phyloP scores from a whole-genome alignment of 2,888 invertebrate genomes.

The Sinelater perroti region DNA sequence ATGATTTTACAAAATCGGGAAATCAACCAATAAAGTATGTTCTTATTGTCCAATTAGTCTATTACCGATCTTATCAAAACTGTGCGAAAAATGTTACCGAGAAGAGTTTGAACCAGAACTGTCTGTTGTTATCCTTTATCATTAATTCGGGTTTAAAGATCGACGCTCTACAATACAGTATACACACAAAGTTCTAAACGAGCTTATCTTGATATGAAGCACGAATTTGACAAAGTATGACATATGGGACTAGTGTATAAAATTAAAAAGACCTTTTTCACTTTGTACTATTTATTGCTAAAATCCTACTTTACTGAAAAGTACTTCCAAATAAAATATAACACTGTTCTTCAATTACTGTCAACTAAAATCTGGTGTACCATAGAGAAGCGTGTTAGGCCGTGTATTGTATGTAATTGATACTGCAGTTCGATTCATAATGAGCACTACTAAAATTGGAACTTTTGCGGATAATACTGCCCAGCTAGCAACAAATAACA shows the following conservation, averaged over 20 bases:
- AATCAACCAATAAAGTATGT: no score
- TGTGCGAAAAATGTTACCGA: no score
- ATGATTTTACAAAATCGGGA: no score
- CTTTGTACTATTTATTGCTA: background rate
- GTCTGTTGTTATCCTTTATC: no score
- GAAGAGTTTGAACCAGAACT: no score
- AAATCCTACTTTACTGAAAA: background rate
- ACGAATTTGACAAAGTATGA: no score
- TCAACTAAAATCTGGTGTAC: background rate
- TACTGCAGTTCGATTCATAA: background rate
- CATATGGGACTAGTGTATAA: background rate
- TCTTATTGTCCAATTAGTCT: no score
- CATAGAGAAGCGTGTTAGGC: background rate
- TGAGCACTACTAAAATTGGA: background rate
- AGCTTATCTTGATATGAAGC: no score
- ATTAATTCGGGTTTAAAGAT: no score
- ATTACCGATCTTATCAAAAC: no score
- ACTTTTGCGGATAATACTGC: constrained; percentile 6
- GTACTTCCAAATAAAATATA: background rate
- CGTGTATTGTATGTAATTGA: background rate
- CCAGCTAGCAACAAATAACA: background rate
- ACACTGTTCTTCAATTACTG: background rate
- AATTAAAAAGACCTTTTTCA: background rate
- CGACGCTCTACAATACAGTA: no score
- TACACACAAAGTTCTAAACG: no score